A percentile compares a stretch with the other conserved stretches of the same genome.
Conservation (phyloP, 2,113 vertebrate species). For the Nothoprocta perdicaria region DNA sequence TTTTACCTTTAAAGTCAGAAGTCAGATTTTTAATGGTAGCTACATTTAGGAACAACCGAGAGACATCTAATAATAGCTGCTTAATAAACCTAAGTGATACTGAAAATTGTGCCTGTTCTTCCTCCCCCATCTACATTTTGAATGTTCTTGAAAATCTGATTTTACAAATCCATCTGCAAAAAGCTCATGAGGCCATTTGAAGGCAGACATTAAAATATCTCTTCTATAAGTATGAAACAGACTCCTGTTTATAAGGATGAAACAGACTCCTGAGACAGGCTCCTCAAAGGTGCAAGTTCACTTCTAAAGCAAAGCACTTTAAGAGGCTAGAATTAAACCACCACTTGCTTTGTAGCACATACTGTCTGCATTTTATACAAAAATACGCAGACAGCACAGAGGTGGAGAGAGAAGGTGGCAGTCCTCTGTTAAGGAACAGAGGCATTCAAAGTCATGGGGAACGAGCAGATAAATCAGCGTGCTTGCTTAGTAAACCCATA, state of each 20-base stretch:
- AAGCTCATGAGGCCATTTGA: neutral
- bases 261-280: neutral
- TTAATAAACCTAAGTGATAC: constrained; percentile 1
- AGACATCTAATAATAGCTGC: constrained; percentile 16
- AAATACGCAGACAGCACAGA: neutral
- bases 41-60: neutral
- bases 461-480: neutral
- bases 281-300: neutral
- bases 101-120: constrained; percentile 12
- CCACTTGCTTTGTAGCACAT: neutral
- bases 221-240: neutral
- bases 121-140: neutral
- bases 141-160: neutral
- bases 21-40: neutral
- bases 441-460: neutral
- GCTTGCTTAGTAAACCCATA: neutral
- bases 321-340: neutral
- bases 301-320: neutral
- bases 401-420: neutral
- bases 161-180: neutral
- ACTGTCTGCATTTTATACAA: neutral
- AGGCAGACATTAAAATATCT: neutral
- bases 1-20: constrained; percentile 5
- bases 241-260: neutral
- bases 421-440: neutral